A percentile compares a stretch with the other conserved stretches of the same genome.
Conservation (phyloP, 2,113 vertebrate genomes). For the Anoura caudifer region DNA sequence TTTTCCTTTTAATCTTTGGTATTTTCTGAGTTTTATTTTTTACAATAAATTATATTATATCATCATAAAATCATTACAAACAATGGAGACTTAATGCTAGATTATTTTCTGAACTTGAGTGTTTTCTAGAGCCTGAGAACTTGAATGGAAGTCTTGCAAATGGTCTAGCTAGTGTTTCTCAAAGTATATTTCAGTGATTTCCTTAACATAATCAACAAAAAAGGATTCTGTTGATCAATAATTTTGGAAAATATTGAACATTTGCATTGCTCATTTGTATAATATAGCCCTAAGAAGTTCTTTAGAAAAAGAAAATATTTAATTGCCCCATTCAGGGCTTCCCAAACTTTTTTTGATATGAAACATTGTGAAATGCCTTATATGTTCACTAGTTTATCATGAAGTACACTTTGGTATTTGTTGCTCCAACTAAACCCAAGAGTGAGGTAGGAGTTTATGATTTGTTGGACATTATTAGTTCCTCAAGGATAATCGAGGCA, state of each 20-base stretch:
- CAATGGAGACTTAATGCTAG: neutral
- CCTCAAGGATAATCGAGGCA: neutral
- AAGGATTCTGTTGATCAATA: neutral
- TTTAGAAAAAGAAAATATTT: neutral
- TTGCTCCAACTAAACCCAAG: neutral
- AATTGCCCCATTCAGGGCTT: neutral
- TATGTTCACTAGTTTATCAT: neutral
- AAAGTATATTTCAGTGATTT: neutral
- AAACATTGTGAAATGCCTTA: neutral
- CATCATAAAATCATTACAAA: neutral
- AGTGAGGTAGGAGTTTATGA: neutral
- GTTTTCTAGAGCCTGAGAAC: neutral
- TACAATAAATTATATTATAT: neutral
- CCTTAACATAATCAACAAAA: neutral
- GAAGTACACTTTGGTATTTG: neutral
- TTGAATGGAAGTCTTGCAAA: neutral
- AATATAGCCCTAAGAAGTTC: neutral
- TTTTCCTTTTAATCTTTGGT: neutral
- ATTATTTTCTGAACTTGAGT: conserved; percentile 14
- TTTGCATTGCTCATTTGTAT: neutral
- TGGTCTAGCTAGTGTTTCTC: neutral
- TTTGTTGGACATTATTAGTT: neutral
- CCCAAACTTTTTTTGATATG: neutral
- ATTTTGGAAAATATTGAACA: conserved; percentile 4
- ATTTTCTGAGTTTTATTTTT: neutral